These are phyloP conservation scores for Harpalus rubripes DNA, from an alignment of 2,888 invertebrate species.

Conservation along the genomic window DNA sequence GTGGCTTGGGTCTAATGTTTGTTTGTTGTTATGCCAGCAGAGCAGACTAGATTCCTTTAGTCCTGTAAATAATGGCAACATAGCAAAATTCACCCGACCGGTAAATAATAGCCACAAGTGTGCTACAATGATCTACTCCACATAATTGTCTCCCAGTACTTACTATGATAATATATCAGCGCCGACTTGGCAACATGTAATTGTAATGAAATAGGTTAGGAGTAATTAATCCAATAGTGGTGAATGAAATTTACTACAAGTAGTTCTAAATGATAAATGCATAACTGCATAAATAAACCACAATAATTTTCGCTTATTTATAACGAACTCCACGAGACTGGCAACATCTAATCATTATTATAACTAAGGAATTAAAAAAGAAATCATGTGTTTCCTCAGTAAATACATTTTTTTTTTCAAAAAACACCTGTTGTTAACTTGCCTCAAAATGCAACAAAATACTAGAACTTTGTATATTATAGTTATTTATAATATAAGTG, in stretches of 20 bases:
- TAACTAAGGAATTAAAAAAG: too few relatives aligned
- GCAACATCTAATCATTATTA: too few relatives aligned
- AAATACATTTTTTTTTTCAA: too few relatives aligned
- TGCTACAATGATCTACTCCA: slow-evolving; percentile 45
- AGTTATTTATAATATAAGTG: too few relatives aligned
- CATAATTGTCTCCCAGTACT: slow-evolving; percentile 16
- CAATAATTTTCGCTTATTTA: too few relatives aligned
- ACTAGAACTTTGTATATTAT: too few relatives aligned
- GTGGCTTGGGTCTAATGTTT: slow-evolving; percentile 6
- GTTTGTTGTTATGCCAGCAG: slow-evolving; percentile 26
- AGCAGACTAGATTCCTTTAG: not conserved
- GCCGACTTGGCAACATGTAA: slow-evolving; percentile 31
- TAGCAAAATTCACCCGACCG: slow-evolving; percentile 12
- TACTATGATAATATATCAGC: slow-evolving; percentile 30
- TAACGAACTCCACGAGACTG: too few relatives aligned
- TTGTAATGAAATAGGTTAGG: slow-evolving; percentile 33
- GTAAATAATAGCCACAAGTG: slow-evolving; percentile 15
- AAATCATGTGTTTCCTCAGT: too few relatives aligned
- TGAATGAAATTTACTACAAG: slow-evolving; percentile 8
- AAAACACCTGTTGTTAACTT: too few relatives aligned
- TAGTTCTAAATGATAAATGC: not conserved
- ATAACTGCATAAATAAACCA: too few relatives aligned
- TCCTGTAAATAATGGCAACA: slow-evolving; percentile 37
- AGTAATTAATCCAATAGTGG: slow-evolving; percentile 8
- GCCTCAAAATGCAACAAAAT: too few relatives aligned